Base-by-base conservation (phyloP, 1,140 invertebrate genomes). In the Forficula auricularia region DNA sequence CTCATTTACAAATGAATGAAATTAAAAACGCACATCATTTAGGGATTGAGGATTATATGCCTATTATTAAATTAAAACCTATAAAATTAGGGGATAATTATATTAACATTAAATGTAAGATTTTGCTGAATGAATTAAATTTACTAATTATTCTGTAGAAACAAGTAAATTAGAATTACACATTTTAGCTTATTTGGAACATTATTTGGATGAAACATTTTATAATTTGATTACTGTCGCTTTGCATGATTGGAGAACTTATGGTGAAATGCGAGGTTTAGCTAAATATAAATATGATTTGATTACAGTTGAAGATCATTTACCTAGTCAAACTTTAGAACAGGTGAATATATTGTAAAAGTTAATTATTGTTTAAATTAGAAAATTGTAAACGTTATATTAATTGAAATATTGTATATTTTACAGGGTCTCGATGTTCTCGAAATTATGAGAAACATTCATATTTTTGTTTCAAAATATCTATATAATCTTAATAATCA, bases 191-290 rank as follows among this genome's bases (percentile, higher is more conserved):
- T 60, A 77, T 54, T 73, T 92, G 3, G 92, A 96, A 60, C 76
- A 88, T 56, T 95, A 97, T 61, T 68, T 99, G 33, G 88, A 91
- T 49, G 77, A 78, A 50, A 95, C 85, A 48, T 98, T 96, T 63
- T 98, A 99, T 62, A 96, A 98, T 63, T 67, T 98, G 51, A 97
- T 92, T 0, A 92, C 92, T 1, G 89, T 98, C 20, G 90, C 94
- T 13, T 64, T 96, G 13, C 91, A 97, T 53, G 90, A 98, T 63
- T 98, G 92, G 89, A 85, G 86, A 60, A 94, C 89, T 0, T 98
- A 97, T 58, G 79, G 83, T 27, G 87, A 91, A 61, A 98, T 99
- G 94, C 73, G 90, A 48, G 78, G 82, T 54, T 72, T 98, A 55
- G 94, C 91, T 1, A 68, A 75, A 52, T 77, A 85, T 38, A 89